Conservation (phyloP, 2,888 invertebrate species). For the Eremobia ochroleuca region DNA sequence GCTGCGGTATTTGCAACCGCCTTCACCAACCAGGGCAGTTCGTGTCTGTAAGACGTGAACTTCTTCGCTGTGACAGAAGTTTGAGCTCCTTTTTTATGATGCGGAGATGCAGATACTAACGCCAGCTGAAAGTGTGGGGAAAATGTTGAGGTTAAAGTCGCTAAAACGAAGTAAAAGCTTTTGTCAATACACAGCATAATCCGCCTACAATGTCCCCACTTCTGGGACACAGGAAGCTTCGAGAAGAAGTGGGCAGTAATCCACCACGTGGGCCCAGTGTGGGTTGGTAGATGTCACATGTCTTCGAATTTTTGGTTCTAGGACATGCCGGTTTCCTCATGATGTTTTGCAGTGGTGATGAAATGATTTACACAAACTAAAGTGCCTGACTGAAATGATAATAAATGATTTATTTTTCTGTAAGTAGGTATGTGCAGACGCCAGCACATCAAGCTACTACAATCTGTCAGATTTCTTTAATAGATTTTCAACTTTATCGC, state of each 20-base stretch:
- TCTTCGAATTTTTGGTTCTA: background rate
- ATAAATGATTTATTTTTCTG: too few species aligned
- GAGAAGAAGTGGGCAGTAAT: background rate
- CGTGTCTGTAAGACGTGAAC: background rate
- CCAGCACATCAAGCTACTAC: too few species aligned
- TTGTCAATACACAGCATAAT: background rate
- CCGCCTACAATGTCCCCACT: background rate
- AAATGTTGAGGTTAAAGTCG: background rate
- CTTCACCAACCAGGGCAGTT: background rate
- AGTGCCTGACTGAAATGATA: too few species aligned
- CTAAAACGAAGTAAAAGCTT: background rate
- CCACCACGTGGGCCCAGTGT: too few species aligned
- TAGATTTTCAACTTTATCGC: too few species aligned
- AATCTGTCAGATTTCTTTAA: too few species aligned
- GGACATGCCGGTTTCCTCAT: too few species aligned
- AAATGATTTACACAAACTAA: too few species aligned
- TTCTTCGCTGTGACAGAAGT: background rate
- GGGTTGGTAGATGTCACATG: background rate
- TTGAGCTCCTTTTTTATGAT: accelerated
- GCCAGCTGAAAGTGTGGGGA: constrained; percentile 15
- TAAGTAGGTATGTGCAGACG: too few species aligned
- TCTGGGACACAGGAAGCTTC: background rate
- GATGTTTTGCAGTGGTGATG: too few species aligned
- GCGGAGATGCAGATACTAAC: background rate
- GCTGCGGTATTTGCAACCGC: background rate